A percentile compares a stretch with the other conserved stretches of the same genome.
Conservation (phyloP, 1,140 invertebrate species). For the Temnothorax nylanderi region DNA sequence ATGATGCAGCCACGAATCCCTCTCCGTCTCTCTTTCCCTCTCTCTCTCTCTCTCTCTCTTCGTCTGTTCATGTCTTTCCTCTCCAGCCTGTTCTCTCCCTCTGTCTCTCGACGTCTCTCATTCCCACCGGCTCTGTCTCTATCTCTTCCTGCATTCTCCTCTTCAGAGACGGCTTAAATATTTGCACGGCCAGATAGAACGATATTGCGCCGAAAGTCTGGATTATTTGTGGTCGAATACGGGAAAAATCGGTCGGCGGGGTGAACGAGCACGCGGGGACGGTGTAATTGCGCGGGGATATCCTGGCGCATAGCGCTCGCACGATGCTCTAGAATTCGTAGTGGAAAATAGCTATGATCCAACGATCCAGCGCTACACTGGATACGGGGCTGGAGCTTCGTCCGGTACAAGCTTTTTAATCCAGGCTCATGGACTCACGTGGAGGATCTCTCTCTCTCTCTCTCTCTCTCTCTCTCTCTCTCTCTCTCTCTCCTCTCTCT, state of each 20-base stretch:
- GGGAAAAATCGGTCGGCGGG: constrained; percentile 35
- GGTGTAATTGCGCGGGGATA: constrained; percentile 47
- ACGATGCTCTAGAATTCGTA: constrained; percentile 24
- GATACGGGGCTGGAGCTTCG: constrained; percentile 22
- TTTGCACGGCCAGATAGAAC: constrained; percentile 70
- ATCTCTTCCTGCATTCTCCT: constrained; percentile 61
- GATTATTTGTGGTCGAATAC: constrained; percentile 57
- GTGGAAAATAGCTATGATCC: constrained; percentile 34
- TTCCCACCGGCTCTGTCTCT: constrained; percentile 50
- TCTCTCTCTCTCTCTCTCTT: constrained; percentile 41
- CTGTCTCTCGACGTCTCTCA: constrained; percentile 31
- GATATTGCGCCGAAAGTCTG: constrained; percentile 68
- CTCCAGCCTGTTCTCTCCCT: background rate
- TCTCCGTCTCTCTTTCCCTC: constrained; percentile 36
- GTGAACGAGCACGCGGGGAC: background rate
- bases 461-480: background rate
- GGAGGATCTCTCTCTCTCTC: background rate
- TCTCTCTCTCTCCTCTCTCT: background rate
- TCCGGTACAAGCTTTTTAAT: constrained; percentile 55
- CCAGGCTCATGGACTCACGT: constrained; percentile 40
- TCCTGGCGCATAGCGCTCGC: background rate
- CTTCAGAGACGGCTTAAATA: constrained; percentile 71
- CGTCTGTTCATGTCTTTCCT: constrained; percentile 15
- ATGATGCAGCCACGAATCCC: constrained; percentile 72
- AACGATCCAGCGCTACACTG: background rate